Percentiles rank a stretch among this genome's conserved stretches.
These are phyloP conservation scores for Echinarachnius parma DNA, from an alignment of 53 echinoderm and acorn worm species.

Conservation along the genomic window DNA sequence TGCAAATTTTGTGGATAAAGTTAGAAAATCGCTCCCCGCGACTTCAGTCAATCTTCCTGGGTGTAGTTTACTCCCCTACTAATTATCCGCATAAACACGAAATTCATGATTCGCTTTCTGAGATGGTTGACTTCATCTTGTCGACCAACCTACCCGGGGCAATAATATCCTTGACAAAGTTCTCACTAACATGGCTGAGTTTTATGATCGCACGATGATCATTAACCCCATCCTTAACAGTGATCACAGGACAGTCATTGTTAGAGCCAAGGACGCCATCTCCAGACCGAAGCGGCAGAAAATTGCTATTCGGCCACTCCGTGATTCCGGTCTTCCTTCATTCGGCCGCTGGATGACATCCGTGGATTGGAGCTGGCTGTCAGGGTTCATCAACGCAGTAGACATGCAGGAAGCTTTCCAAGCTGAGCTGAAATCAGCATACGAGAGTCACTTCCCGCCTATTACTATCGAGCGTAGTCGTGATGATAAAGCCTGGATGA, in stretches of 20 bases:
- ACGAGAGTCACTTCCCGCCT: not conserved
- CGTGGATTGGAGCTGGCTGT: constrained; percentile 1
- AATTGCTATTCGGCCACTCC: not conserved
- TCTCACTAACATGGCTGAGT: not conserved
- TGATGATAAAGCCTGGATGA: not conserved
- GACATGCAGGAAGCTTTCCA: constrained; percentile 17
- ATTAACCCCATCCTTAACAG: constrained; percentile 1
- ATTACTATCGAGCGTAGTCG: not conserved
- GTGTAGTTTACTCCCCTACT: not conserved
- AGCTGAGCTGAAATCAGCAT: not conserved
- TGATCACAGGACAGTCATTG: constrained; percentile 4
- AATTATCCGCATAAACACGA: not conserved
- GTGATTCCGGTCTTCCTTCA: not conserved
- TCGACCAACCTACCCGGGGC: constrained; percentile 7
- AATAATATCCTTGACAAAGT: not conserved
- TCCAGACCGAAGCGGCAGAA: constrained; percentile 1
- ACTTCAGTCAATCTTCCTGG: not conserved
- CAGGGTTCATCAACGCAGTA: not conserved
- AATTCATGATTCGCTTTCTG: not conserved
- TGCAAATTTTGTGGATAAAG: not conserved
- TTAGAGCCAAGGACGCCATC: not conserved
- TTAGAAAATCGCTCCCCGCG: not conserved
- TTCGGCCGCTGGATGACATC: constrained; percentile 1
- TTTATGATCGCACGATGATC: not conserved
- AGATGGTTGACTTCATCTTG: constrained; percentile 2